Evolutionary conservation across 2,113 vertebrate genomes (phyloP).

Genomic region (Capreolus pygargus): DNA sequence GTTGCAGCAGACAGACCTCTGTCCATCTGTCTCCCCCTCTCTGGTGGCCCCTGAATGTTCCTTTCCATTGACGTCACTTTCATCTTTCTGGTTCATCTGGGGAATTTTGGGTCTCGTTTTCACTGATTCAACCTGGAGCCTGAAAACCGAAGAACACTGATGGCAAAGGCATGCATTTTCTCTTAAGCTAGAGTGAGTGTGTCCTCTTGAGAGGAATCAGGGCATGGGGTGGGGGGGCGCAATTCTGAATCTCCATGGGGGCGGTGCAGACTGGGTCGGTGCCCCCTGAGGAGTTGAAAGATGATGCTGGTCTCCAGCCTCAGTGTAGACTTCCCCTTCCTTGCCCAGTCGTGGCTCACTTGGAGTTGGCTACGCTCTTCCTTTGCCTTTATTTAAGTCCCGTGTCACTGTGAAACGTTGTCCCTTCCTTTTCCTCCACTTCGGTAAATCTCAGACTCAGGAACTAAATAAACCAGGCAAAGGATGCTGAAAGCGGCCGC

Average conservation of each 20-base stretch:
- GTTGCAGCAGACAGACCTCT: background rate
- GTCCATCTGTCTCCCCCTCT: background rate
- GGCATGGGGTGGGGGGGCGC: rapidly evolving
- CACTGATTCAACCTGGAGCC: background rate
- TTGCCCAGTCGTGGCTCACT: rapidly evolving
- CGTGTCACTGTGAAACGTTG: rapidly evolving
- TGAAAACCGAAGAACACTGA: background rate
- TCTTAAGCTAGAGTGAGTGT: rapidly evolving
- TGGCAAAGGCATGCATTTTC: background rate
- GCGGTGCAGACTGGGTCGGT: background rate
- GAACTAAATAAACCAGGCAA: background rate
- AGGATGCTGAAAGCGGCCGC: background rate
- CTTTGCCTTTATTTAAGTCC: background rate
- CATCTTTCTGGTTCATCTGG: background rate
- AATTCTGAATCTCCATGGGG: background rate
- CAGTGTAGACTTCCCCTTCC: rapidly evolving
- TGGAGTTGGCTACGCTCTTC: background rate
- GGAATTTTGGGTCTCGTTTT: background rate
- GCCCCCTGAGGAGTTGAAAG: background rate
- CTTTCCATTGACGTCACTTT: background rate
- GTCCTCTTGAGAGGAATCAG: background rate
- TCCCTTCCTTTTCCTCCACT: no score
- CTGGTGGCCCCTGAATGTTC: rapidly evolving
- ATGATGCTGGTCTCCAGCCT: rapidly evolving
- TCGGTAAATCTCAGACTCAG: no score